These are phyloP conservation scores for Notothenia coriiceps DNA, from an alignment of 2,113 vertebrate species.

Conservation along the genomic window DNA sequence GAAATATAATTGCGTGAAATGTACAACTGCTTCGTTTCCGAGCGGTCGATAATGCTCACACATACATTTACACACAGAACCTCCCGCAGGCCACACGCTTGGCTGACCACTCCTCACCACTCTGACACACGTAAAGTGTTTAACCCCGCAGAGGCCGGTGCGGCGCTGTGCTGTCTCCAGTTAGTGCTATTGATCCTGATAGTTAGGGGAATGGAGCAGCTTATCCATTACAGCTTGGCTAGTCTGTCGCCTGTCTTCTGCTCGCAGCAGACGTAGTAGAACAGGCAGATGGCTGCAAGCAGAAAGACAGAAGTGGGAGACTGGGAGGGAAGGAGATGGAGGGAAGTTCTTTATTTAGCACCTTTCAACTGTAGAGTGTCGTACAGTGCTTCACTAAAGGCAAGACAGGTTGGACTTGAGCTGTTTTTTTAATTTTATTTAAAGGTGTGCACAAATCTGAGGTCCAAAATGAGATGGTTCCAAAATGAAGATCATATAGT, in stretches of 20 bases:
- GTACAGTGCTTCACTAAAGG: not conserved
- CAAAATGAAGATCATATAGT: not conserved
- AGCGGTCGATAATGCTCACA: conserved; percentile 28
- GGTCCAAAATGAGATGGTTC: not conserved
- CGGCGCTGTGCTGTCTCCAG: conserved; percentile 9
- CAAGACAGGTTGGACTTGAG: not conserved
- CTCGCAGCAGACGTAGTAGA: conserved; percentile 32
- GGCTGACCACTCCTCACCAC: conserved; percentile 48
- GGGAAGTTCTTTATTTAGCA: not conserved
- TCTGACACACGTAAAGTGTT: conserved; percentile 47
- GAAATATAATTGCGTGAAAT: conserved; percentile 3
- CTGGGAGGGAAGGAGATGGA: not conserved
- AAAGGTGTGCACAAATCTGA: not conserved
- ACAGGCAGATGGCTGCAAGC: conserved; percentile 19
- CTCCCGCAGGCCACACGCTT: conserved; percentile 10
- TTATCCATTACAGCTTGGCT: conserved; percentile 68
- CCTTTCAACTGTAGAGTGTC: not conserved
- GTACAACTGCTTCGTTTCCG: not conserved
- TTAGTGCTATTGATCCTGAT: conserved; percentile 64
- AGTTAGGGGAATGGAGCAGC: conserved; percentile 31
- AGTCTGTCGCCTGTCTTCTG: conserved; percentile 41
- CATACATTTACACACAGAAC: conserved; percentile 2
- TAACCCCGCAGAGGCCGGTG: conserved; percentile 25
- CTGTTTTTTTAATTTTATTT: not conserved
- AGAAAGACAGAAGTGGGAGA: conserved; percentile 16